Percentiles rank a stretch among this genome's conserved stretches.
These are phyloP conservation scores for Grammomys surdaster DNA, from an alignment of 2,113 vertebrate genomes.

Conservation along the genomic window DNA sequence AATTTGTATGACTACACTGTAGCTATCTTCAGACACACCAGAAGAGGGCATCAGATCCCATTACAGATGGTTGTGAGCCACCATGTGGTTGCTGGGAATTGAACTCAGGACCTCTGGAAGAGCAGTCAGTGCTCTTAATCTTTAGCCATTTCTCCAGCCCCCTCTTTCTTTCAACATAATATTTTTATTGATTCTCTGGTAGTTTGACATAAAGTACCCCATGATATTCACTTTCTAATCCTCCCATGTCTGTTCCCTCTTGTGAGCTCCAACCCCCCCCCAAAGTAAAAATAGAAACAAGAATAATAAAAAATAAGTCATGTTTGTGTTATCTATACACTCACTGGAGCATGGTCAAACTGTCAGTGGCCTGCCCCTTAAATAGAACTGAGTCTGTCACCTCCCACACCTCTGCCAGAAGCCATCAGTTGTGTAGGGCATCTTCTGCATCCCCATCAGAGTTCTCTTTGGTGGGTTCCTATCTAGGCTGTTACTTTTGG, in stretches of 20 bases:
- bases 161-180: neutral
- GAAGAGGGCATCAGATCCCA: too few species aligned
- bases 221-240: neutral
- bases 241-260: neutral
- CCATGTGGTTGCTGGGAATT: too few species aligned
- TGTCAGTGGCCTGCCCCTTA: neutral
- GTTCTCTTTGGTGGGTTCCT: neutral
- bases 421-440: neutral
- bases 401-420: neutral
- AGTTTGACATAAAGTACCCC: neutral
- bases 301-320: neutral
- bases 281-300: neutral
- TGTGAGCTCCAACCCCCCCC: neutral
- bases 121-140: too few species aligned
- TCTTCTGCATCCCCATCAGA: neutral
- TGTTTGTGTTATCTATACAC: neutral
- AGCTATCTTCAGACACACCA: too few species aligned
- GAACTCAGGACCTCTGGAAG: too few species aligned
- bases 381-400: neutral
- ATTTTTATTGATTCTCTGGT: neutral
- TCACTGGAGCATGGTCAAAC: neutral
- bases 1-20: too few species aligned
- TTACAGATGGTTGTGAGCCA: too few species aligned
- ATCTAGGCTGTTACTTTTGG: neutral
- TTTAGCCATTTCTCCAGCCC: too few species aligned